Percentiles rank a stretch among this genome's conserved stretches.
These are phyloP conservation scores for Oxyruncus cristatus DNA, from an alignment of 2,113 vertebrate species.

Conservation along the genomic window DNA sequence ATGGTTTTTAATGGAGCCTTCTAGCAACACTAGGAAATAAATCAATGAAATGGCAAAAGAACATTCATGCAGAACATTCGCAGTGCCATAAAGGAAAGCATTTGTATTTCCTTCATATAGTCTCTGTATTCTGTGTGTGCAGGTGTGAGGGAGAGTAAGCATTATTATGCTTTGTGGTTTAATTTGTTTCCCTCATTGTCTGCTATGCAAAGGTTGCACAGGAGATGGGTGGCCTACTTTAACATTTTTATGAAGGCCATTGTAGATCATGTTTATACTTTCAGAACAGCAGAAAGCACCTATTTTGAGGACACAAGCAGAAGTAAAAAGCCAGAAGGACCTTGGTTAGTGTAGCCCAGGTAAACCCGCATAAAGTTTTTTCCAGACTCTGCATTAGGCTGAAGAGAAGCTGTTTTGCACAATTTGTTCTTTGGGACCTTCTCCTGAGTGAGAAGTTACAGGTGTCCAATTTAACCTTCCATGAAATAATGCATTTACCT, in stretches of 20 bases:
- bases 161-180: not conserved
- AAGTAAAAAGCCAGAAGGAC: not conserved
- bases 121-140: not conserved
- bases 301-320: not conserved
- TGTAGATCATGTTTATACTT: not conserved
- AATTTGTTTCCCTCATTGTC: not conserved
- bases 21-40: not conserved
- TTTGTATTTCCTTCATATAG: not conserved
- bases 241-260: not conserved
- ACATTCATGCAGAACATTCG: not conserved
- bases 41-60: not conserved
- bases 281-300: not conserved
- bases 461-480: not conserved
- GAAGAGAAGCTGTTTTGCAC: not conserved
- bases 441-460: not conserved
- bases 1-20: not conserved
- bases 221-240: not conserved
- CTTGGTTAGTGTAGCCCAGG: not conserved
- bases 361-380: not conserved
- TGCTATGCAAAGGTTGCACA: not conserved
- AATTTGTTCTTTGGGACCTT: not conserved
- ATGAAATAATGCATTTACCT: not conserved
- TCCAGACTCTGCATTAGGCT: not conserved
- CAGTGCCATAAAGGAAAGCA: not conserved
- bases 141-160: not conserved